phyloP scores from a whole-genome alignment of 2,797 vertebrate species.

The Buceros bicornis region DNA sequence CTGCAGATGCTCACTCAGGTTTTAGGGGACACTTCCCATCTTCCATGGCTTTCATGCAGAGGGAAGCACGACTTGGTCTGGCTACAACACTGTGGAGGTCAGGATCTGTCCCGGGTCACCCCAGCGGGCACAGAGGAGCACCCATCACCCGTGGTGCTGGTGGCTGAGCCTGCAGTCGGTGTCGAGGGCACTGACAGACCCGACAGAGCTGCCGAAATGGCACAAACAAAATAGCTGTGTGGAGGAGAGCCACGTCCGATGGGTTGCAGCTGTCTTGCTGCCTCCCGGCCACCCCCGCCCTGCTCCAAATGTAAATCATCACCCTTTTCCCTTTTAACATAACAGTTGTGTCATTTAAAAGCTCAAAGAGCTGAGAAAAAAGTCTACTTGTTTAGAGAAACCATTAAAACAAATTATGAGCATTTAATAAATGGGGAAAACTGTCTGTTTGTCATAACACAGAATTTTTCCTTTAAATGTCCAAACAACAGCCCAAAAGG shows the following conservation, averaged over 20 bases:
- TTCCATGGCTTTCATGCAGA: neutral
- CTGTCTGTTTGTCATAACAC: constrained; percentile 76
- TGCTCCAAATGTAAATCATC: constrained; percentile 76
- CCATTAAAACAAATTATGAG: constrained; percentile 78
- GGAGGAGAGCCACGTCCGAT: constrained; percentile 25
- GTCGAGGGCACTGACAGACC: neutral
- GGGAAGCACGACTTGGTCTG: fast-evolving
- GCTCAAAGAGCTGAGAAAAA: constrained; percentile 76
- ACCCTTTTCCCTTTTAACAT: constrained; percentile 71
- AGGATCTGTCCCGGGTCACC: neutral
- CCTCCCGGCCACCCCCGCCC: neutral
- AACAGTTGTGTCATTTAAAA: constrained; percentile 76
- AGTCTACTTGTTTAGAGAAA: constrained; percentile 75
- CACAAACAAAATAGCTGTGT: constrained; percentile 13
- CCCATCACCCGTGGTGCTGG: neutral
- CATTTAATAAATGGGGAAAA: constrained; percentile 75
- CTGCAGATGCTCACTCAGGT: neutral
- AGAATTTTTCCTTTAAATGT: constrained; percentile 65
- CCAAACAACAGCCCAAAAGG: constrained; percentile 54
- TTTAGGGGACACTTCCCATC: neutral
- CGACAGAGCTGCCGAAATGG: fast-evolving
- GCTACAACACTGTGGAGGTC: neutral
- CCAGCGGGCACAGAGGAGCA: neutral
- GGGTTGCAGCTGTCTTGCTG: constrained; percentile 72
- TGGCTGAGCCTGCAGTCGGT: neutral